Evolutionary conservation across 2,888 invertebrate genomes (phyloP), one percentile per base, ranked within the genome.

Genomic region (Dioctria rufipes): DNA sequence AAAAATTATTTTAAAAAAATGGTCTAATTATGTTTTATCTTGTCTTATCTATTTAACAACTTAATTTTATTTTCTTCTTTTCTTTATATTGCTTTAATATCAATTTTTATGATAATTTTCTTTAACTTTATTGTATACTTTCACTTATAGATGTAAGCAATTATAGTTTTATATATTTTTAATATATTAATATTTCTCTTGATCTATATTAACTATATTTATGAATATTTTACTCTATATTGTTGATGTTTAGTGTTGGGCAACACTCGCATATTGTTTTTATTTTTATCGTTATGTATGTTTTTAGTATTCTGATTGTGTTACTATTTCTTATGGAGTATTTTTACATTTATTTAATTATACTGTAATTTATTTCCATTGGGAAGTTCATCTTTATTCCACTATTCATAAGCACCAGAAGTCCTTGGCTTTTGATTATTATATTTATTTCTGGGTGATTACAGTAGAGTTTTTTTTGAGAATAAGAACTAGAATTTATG

Each of bases 231-330:
- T 63, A 71, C 25, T 25, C 25, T 51, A 60, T 78, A 73, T 81
- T 75, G 75, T 83, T 82, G 80, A 83, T 84, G 82, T 83, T 83
- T 81, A 83, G 81, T 83, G 83, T 83, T 83, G 83, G 83, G 81
- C 81, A 83, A 81, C 83, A 83, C 83, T 83, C 83, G 84, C 83
- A 84, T 71, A 25, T 81, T 80, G 66, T 66, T 37, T 73, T 71
- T 73, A 49, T 80, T 78, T 78, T 80, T 42, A 75, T 49, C 58
- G 43, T 61, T 61, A 39, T 61, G 60, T 75, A 60, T 60, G 37
- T 75, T 58, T 25, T 60, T 75, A 75, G 25, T 75, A 39, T 60
- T 43, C 37, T 71, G 39, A 40, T 54, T 71, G 51, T 71, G 13
- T 54, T 71, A 54, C 51, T n/a, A 71, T 11, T 54, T 54, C 9